Evolutionary conservation across 2,797 vertebrate genomes (phyloP), one percentile per base, ranked within the genome.

Genomic region (Parambassis ranga): DNA sequence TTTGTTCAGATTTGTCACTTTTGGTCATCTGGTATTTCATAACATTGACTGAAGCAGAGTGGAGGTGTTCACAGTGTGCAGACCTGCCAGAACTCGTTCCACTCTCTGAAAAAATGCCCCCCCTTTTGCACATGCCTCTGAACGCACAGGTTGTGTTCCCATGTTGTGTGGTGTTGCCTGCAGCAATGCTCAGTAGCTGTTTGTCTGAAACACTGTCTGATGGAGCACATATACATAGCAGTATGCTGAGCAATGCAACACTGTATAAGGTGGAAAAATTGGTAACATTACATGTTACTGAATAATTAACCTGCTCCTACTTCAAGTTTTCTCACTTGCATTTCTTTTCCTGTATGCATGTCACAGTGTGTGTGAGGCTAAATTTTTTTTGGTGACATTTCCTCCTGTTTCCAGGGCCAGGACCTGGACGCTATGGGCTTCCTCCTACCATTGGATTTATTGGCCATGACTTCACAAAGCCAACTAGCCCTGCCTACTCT

Each of bases 401-500:
- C 6, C 26, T 6, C 4, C 1, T 18, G 11, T 74, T 14, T 72
- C 6, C 6, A 96, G 94, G 92, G n/a, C 93, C 93, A 0, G 93
- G 94, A 10, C 93, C 94, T 0, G 93, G 93, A 6, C 84, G 86
- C 30, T 95, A 94, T 5, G 57, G 84, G n/a, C 87, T 94, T 35
- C 94, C 94, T 1, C 87, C 94, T 2, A 93, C 94, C 0, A 72
- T 94, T 19, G 94, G 94, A 35, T 94, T 87, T 50, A 35, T 92
- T 56, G 91, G 92, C 32, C 94, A 95, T 4, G 94, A 95, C 77
- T 91, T 93, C 65, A 94, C 94, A 60, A 93, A 91, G 71, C 69
- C 63, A 41, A 70, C 90, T 0, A 83, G 89, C 15, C 94, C 94
- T 0, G 94, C 94, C 3, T 95, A 90, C 70, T 91, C 94, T 2